Evolutionary conservation across 2,113 vertebrate species (phyloP).

Genomic region (Nettapus auritus): DNA sequence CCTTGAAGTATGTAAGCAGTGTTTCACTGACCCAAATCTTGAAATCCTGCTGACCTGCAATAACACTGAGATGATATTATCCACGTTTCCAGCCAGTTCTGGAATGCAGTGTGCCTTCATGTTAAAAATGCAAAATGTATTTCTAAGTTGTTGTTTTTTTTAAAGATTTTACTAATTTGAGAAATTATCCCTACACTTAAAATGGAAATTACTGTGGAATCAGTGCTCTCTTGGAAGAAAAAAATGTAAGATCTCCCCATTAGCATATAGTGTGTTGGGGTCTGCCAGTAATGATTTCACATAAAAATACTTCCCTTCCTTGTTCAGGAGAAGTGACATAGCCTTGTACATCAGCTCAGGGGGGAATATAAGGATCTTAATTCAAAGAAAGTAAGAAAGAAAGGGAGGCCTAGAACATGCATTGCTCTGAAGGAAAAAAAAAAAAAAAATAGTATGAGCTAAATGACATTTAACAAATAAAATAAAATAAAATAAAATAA

Average conservation of each 20-base stretch:
- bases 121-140: not conserved
- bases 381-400: conserved; percentile 37
- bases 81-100: not conserved
- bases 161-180: not conserved
- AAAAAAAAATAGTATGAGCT: not conserved
- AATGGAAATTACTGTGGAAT: not conserved
- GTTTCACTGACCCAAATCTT: not conserved
- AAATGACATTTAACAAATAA: not conserved
- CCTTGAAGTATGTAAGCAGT: not conserved
- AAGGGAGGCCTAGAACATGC: conserved; percentile 15
- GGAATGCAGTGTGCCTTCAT: not conserved
- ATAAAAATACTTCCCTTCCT: conserved; percentile 24
- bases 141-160: not conserved
- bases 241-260: not conserved
- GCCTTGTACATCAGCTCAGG: not conserved
- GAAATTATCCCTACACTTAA: not conserved
- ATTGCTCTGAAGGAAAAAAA: not conserved
- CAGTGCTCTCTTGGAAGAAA: not conserved
- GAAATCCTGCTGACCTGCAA: not conserved
- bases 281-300: conserved; percentile 19
- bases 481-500: not conserved
- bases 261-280: not conserved
- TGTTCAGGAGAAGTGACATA: not conserved
- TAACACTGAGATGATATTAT: not conserved
- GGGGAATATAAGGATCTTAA: conserved; percentile 2